Evolutionary conservation across 2,113 vertebrate genomes (phyloP).

Genomic region (Alexandromys fortis): DNA sequence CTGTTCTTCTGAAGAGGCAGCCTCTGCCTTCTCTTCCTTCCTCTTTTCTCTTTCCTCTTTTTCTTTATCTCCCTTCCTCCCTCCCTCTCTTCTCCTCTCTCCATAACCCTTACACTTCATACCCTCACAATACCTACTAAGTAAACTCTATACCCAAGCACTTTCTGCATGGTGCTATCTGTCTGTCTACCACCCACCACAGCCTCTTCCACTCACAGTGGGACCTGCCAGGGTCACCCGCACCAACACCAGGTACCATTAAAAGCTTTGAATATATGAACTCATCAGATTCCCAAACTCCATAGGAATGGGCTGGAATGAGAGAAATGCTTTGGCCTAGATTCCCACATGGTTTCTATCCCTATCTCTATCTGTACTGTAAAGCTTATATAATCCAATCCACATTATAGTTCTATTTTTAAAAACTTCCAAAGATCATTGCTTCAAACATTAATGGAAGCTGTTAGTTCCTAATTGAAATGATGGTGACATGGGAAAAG

Average conservation of each 20-base stretch:
- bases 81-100: too few relatives aligned
- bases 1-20: too few relatives aligned
- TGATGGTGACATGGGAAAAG: constrained; percentile 38
- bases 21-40: too few relatives aligned
- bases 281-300: not conserved
- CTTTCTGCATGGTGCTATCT: too few relatives aligned
- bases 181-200: too few relatives aligned
- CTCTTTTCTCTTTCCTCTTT: too few relatives aligned
- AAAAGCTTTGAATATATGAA: constrained; percentile 1
- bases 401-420: constrained; percentile 66
- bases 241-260: not conserved
- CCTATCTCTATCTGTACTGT: constrained; percentile 65
- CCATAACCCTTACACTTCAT: too few relatives aligned
- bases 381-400: constrained; percentile 73
- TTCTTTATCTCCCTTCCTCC: too few relatives aligned
- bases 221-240: too few relatives aligned
- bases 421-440: constrained; percentile 68
- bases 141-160: too few relatives aligned
- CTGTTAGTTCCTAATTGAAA: constrained; percentile 65
- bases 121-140: too few relatives aligned
- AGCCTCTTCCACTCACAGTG: too few relatives aligned
- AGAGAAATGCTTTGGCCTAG: constrained; percentile 44
- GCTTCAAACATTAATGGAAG: constrained; percentile 72
- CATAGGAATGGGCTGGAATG: not conserved
- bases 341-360: constrained; percentile 54